Conservation (phyloP, 1,140 invertebrate genomes). For the Phthorimaea operculella region DNA sequence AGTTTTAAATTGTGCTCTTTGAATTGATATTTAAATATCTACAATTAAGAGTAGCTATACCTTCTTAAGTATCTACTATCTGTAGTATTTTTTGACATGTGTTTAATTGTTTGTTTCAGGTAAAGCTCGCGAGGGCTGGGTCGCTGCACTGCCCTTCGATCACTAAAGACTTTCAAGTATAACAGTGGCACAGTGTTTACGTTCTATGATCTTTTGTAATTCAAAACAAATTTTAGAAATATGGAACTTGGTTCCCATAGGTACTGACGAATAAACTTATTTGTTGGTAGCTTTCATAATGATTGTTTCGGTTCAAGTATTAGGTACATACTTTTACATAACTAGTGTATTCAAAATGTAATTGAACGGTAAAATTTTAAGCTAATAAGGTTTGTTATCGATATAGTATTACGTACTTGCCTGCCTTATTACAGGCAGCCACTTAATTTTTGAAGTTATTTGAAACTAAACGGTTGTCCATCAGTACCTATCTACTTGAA, state of each 20-base stretch:
- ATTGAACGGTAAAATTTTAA: too few species aligned
- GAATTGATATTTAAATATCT: not conserved
- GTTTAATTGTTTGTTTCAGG: constrained; percentile 43
- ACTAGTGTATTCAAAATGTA: too few species aligned
- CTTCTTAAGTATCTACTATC: not conserved
- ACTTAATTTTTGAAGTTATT: constrained; percentile 32
- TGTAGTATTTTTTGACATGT: not conserved
- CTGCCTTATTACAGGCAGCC: constrained; percentile 17
- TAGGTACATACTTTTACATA: too few species aligned
- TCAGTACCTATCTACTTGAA: constrained; percentile 13
- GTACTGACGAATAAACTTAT: too few species aligned
- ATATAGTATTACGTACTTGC: too few species aligned
- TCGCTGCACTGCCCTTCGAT: constrained; percentile 29
- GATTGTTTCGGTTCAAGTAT: too few species aligned
- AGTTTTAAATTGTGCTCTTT: not conserved
- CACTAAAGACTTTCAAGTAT: constrained; percentile 35
- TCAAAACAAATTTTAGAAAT: constrained; percentile 16
- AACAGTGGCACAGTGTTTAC: constrained; percentile 57
- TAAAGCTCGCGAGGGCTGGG: constrained; percentile 53
- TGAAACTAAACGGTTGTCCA: not conserved
- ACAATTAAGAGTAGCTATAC: not conserved
- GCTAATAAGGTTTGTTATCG: too few species aligned
- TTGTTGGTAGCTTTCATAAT: not conserved
- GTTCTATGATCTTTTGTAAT: constrained; percentile 12
- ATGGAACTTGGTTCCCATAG: constrained; percentile 16